Evolutionary conservation across 2,797 vertebrate species (phyloP), one percentile per base, ranked within the genome.

Genomic region (Danio jaintianensis): DNA sequence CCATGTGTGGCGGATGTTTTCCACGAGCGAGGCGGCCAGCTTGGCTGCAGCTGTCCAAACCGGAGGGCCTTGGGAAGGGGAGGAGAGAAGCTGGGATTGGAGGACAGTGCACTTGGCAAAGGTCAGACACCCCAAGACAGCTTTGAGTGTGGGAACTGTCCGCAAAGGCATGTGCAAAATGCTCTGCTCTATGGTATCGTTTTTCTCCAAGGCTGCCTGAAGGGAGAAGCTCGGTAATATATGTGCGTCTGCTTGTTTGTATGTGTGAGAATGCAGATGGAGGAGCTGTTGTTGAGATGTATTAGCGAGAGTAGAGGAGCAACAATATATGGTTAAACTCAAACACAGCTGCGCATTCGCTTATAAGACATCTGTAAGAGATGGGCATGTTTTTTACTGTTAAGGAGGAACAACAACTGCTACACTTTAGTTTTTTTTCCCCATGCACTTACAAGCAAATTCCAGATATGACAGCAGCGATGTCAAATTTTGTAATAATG

Each of bases 1-100:
- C 91, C 93, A 92, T 94, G 93, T 95, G 94, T 92, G 93, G 95
- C 94, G 96, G 96, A 96, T 96, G 96, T 96, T 96, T 96, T 96
- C 94, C 85, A 93, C 93, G 94, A 94, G 91, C 91, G 85, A 85
- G 87, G 63, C 91, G 93, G 92, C 92, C 95, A 96, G 96, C 96
- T 97, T 95, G 94, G 93, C 94, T 94, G 91, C 91, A 93, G 81
- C 93, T 95, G 89, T 94, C 87, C 92, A 94, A 94, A 94, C 94
- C 87, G 36, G 86, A 85, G 93, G 94, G 93, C 93, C 92, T 90
- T 90, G 92, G 93, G 94, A 92, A 92, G 91, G 88, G 83, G 79
- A 88, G 85, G 87, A 86, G 84, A 80, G 75, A 85, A 84, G 85
- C 85, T 85, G 71, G 62, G 10, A 45, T 87, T 84, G 87, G 78